Percentiles rank a stretch among this genome's conserved stretches.
Evolutionary conservation across 2,888 invertebrate species (phyloP).

Genomic region (Nowickia ferox): DNA sequence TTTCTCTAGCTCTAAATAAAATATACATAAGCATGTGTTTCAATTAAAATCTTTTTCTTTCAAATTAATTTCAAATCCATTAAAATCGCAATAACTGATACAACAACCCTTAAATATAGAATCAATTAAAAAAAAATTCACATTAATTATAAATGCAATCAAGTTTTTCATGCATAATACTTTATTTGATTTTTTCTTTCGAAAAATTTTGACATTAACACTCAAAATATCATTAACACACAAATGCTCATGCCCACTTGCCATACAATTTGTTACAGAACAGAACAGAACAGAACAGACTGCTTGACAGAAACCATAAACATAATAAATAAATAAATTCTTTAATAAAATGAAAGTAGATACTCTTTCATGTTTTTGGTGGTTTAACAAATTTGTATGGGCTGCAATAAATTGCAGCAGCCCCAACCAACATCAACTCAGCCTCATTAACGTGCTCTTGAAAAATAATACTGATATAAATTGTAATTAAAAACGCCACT

Average conservation of each 20-base stretch:
- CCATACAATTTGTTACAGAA: conserved; percentile 20
- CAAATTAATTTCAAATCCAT: conserved; percentile 42
- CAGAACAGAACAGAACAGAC: conserved; percentile 9
- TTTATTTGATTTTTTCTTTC: conserved; percentile 9
- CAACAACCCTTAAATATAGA: conserved; percentile 3
- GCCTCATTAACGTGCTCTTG: conserved; percentile 62
- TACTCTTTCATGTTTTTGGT: conserved; percentile 38
- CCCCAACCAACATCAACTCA: conserved; percentile 18
- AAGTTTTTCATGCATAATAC: conserved; percentile 53
- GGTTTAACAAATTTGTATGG: conserved; percentile 61
- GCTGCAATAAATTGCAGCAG: conserved; percentile 35
- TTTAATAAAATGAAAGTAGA: conserved; percentile 59
- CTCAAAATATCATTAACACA: conserved; percentile 64
- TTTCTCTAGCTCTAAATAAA: background rate
- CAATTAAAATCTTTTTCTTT: conserved; percentile 10
- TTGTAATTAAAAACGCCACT: conserved; percentile 66
- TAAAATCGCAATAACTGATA: conserved; percentile 6
- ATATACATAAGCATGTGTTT: background rate
- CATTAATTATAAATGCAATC: conserved; percentile 61
- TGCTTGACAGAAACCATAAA: background rate
- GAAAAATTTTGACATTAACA: conserved; percentile 64
- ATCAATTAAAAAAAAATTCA: conserved; percentile 25
- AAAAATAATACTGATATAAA: conserved; percentile 57
- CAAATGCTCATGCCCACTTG: conserved; percentile 47
- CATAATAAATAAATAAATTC: conserved; percentile 27